Percentiles rank a stretch among this genome's conserved stretches.
These are phyloP conservation scores for Slavum lentiscoides DNA, from an alignment of 2,888 invertebrate species.

Conservation along the genomic window DNA sequence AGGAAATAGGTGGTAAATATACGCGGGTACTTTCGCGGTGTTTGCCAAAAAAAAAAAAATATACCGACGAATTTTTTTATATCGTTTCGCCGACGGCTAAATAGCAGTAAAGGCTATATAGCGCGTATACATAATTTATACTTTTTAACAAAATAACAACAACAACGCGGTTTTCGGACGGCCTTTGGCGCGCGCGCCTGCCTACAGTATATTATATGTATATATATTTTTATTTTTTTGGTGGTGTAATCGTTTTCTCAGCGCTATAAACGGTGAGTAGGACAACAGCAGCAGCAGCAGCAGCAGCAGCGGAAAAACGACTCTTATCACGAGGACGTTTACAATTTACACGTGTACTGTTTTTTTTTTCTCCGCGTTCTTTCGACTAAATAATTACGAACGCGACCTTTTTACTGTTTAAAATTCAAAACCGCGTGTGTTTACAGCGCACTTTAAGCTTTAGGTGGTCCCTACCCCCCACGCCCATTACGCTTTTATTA, in stretches of 20 bases:
- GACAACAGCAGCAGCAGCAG: no score
- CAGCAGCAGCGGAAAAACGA: no score
- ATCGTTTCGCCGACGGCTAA: slow-evolving; percentile 2
- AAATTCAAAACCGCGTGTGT: slow-evolving; percentile 35
- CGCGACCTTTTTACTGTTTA: slow-evolving; percentile 22
- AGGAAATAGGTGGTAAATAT: neutral
- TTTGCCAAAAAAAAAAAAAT: neutral
- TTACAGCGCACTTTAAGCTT: no score
- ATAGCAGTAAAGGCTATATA: slow-evolving; percentile 26
- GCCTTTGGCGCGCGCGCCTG: neutral
- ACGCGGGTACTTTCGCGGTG: neutral
- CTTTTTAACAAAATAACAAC: slow-evolving; percentile 34
- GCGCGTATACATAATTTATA: slow-evolving; percentile 1
- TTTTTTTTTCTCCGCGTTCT: neutral
- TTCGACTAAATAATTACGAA: neutral
- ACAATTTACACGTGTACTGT: no score
- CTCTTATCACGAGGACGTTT: no score
- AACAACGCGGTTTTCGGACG: slow-evolving; percentile 22
- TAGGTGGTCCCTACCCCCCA: no score
- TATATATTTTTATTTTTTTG: neutral
- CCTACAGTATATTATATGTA: no score
- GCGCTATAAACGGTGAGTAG: no score
- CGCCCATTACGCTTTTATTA: no score
- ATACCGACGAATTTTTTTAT: neutral
- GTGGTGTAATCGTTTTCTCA: no score